Evolutionary conservation across 2,113 vertebrate species (phyloP), one percentile per base, ranked within the genome.

Genomic region (Todiramphus saurophagus): DNA sequence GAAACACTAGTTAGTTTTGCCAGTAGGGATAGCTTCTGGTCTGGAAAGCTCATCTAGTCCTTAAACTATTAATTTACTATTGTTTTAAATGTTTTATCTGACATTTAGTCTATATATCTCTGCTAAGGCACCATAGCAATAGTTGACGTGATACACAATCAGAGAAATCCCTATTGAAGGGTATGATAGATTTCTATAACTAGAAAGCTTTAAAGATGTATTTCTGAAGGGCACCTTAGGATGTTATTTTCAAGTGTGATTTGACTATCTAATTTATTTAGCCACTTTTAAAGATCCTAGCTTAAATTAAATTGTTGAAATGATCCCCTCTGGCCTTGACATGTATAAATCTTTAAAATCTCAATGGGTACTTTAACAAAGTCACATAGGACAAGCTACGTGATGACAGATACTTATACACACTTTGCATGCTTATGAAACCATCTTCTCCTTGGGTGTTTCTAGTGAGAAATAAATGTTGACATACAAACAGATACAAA

Each of bases 221-320:
- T 83, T 94, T 83, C 73, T 93, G 83, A 86, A 96, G 58, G 90
- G 83, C 76, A 89, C 73, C 30, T 75, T 80, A 81, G 39, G 43
- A 75, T 63, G 50, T 48, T 93, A n/a, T 83, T 93, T 95, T 88
- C 50, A 86, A 83, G 31, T 59, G 20, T 66, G 43, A 60, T 80
- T 92, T 88, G n/a, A 51, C 37, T 86, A 13, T 84, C 28, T 56
- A 60, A 90, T 94, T 92, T 88, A 59, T 93, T 70, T 90, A 87
- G 39, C 27, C 13, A 12, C 60, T 72, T 70, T 10, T 67, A 88
- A 83, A 77, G 56, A 93, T 67, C 72, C 43, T 64, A 91, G 48
- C 31, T 87, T 37, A 94, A 89, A 89, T 55, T 86, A 83, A 78
- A 74, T 63, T 76, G 82, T 93, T 53, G 17, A 74, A 81, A 68